phyloP scores from a whole-genome alignment of 2,888 invertebrate genomes.

The Chydorus sphaericus region DNA sequence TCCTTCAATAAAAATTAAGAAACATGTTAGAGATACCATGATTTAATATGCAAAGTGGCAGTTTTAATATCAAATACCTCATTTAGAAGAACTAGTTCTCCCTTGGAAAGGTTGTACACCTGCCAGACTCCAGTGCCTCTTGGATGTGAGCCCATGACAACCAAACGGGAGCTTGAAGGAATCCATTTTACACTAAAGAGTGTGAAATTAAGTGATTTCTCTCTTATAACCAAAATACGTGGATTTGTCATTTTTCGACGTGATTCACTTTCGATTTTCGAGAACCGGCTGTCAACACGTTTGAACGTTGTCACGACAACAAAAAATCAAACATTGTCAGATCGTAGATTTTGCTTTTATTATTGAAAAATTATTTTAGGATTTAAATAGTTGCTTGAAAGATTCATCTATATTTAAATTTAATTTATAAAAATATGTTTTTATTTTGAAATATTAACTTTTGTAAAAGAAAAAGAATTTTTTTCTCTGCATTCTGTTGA shows the following conservation, averaged over 20 bases:
- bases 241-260: constrained; percentile 51
- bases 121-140: constrained; percentile 74
- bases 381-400: too few species aligned
- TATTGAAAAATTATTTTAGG: too few species aligned
- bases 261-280: too few species aligned
- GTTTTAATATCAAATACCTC: constrained; percentile 32
- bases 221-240: constrained; percentile 75
- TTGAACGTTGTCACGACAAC: not conserved
- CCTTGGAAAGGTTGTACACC: constrained; percentile 58
- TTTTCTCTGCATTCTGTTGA: too few species aligned
- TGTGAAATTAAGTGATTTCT: constrained; percentile 67
- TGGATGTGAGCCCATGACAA: constrained; percentile 69
- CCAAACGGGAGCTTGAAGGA: constrained; percentile 84
- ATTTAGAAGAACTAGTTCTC: constrained; percentile 51
- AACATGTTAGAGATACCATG: not conserved
- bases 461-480: too few species aligned
- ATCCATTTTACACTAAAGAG: constrained; percentile 91
- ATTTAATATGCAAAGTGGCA: constrained; percentile 6
- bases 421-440: not conserved
- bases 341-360: too few species aligned
- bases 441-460: too few species aligned
- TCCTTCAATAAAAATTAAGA: constrained; percentile 30
- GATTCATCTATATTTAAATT: too few species aligned
- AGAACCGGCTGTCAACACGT: not conserved
- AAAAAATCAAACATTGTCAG: not conserved